Conservation (phyloP, 2,888 invertebrate genomes). For the Ectemnius lituratus region DNA sequence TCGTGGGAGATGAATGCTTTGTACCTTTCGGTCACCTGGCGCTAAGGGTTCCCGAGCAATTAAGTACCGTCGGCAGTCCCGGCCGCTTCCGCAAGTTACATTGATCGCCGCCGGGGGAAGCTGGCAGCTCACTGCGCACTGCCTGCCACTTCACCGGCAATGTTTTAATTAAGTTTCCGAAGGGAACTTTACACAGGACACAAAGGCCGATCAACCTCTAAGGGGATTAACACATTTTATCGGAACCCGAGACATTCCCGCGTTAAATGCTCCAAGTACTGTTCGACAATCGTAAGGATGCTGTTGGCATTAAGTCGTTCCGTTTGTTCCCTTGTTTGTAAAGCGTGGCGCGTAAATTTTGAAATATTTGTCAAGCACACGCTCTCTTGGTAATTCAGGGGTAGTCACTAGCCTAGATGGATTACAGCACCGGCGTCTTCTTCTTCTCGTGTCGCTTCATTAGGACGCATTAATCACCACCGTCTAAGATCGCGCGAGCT, state of each 20-base stretch:
- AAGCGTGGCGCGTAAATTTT: neutral
- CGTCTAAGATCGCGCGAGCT: constrained; percentile 31
- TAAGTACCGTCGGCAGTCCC: constrained; percentile 22
- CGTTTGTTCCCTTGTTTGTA: neutral
- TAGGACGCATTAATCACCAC: constrained; percentile 53
- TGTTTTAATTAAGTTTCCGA: too few species aligned
- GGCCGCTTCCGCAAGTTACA: constrained; percentile 10
- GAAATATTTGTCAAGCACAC: constrained; percentile 1
- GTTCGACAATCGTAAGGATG: too few species aligned
- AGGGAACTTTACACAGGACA: too few species aligned
- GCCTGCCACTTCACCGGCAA: too few species aligned
- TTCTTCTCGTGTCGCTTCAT: constrained; percentile 33
- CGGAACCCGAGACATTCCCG: too few species aligned
- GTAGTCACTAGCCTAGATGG: constrained; percentile 26
- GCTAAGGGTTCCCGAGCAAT: constrained; percentile 23
- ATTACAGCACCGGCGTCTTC: constrained; percentile 34
- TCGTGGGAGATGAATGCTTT: constrained; percentile 22
- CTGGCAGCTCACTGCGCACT: too few species aligned
- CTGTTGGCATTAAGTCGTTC: too few species aligned
- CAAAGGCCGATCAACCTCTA: too few species aligned
- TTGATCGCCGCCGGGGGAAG: constrained; percentile 15
- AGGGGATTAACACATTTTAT: too few species aligned
- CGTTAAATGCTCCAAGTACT: too few species aligned
- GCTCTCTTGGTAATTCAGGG: constrained; percentile 25
- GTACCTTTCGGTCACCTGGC: constrained; percentile 29